Evolutionary conservation across 2,888 invertebrate species (phyloP), one percentile per base, ranked within the genome.

Genomic region (Leptarthrus brevirostris): DNA sequence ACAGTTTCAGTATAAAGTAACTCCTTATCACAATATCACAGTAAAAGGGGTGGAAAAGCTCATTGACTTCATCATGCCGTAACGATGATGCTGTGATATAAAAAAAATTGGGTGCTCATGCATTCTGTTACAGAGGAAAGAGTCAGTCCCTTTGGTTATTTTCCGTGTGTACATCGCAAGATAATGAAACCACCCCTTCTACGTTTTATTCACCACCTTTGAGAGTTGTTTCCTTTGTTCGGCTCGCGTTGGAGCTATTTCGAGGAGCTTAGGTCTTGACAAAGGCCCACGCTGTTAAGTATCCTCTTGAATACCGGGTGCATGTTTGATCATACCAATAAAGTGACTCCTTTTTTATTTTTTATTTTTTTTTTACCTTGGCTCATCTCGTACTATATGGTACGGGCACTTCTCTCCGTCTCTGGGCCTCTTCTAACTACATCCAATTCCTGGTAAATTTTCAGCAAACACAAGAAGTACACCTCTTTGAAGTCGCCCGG

Each of bases 51-150:
- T 18, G 49, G 18, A 49, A 49, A 49, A 49, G 18, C 49, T 18
- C 49, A 49, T 49, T 49, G 49, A 49, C 49, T 49, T 49, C 49
- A 49, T 49, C 49, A 49, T 49, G 49, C 49, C 16, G 49, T 49
- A 49, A 49, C 49, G 49, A 49, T 49, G 49, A 18, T 49, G 49
- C 49, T 49, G 49, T 40, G 40, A 18, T 49, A 49, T 49, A 49
- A 49, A 16, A 40, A n/a, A 49, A 49, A 49, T 49, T 49, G 49
- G 49, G 49, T 49, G 49, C 49, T 49, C 49, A 49, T 49, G 49
- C 49, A 49, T 49, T 49, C 12, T 12, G 4, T 1, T 18, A 3
- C n/a, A 49, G 20, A 49, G 40, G n/a, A 40, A 12, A 30, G n/a
- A n/a, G n/a, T 30, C 30, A 44, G n/a, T 49, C 49, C 16, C 49